Evolutionary conservation across 2,888 invertebrate genomes (phyloP), one percentile per base, ranked within the genome.

Genomic region (Mythimna vitellina): DNA sequence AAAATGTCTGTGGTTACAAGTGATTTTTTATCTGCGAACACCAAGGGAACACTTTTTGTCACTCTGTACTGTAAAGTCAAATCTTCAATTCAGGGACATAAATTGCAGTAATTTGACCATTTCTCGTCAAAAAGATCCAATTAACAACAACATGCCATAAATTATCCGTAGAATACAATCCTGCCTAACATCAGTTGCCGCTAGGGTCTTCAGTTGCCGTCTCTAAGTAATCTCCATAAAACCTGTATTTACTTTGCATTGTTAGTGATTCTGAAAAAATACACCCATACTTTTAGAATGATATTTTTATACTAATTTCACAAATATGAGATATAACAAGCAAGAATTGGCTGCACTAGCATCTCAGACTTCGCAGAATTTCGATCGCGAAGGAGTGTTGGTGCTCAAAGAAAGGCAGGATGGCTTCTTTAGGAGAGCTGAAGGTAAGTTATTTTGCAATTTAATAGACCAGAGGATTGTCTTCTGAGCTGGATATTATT

Each of bases 371-470:
- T 97, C 98, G 14, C 98, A 98, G 86, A 98, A 98, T 93, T 99
- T 99, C 93, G 99, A 99, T 92, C 98, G 98, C 89, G 99, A 99
- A 96, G 99, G 99, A 72, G 97, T 98, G 80, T 96, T 99, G 77
- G 97, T 98, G 81, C 97, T 99, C 73, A 97, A 98, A 87, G 99
- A 99, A 92, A 97, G 98, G 81, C 98, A 98, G 89, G 99, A 99
- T 92, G 98, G 99, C 73, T 98, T 99, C 93, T 99, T 99, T 96
- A 97, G 99, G 83, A 97, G 98, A 92, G 97, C 98, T 82, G 99
- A 99, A 97, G 98, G 99, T 99, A 96, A 97, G 97, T 38, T 38
- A 22, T 38, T 17, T 38, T 22, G 8, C 8, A 22, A 60, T 58
- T 12, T 14, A n/a, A 58, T 38, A 3, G 35, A 14, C n/a, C 7